phyloP scores from a whole-genome alignment of 2,113 vertebrate genomes.

The Nothobranchius kuhntae region DNA sequence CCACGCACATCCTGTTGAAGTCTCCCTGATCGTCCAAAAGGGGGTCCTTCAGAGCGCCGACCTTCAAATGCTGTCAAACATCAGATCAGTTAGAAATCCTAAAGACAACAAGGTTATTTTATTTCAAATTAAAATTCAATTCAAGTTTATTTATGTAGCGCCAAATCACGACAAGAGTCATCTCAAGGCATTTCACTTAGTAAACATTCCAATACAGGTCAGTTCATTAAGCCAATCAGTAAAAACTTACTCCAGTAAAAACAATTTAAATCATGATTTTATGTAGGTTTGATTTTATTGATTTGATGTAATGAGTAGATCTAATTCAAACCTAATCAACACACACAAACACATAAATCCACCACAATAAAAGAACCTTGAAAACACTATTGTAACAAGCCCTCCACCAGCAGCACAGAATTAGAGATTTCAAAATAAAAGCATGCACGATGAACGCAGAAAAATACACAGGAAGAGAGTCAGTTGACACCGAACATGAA shows the following conservation, averaged over 20 bases:
- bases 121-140: too few species aligned
- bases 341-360: neutral
- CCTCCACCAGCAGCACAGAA: slow-evolving; percentile 34
- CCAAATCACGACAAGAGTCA: too few species aligned
- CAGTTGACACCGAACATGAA: too few species aligned
- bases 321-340: slow-evolving; percentile 7
- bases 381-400: slow-evolving; percentile 7
- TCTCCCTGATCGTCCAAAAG: slow-evolving; percentile 94
- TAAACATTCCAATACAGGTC: too few species aligned
- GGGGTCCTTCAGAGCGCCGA: slow-evolving; percentile 91
- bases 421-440: neutral
- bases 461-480: too few species aligned
- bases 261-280: neutral
- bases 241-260: too few species aligned
- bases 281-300: neutral
- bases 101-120: neutral
- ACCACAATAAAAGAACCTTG: neutral
- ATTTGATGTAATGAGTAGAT: slow-evolving; percentile 11
- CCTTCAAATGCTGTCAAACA: slow-evolving; percentile 84
- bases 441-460: too few species aligned
- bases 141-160: too few species aligned
- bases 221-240: too few species aligned
- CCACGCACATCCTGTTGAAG: slow-evolving; percentile 95
- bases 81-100: neutral
- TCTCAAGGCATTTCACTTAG: too few species aligned